These are phyloP conservation scores for Trichechus manatus DNA, from an alignment of 2,113 vertebrate species.

Conservation along the genomic window DNA sequence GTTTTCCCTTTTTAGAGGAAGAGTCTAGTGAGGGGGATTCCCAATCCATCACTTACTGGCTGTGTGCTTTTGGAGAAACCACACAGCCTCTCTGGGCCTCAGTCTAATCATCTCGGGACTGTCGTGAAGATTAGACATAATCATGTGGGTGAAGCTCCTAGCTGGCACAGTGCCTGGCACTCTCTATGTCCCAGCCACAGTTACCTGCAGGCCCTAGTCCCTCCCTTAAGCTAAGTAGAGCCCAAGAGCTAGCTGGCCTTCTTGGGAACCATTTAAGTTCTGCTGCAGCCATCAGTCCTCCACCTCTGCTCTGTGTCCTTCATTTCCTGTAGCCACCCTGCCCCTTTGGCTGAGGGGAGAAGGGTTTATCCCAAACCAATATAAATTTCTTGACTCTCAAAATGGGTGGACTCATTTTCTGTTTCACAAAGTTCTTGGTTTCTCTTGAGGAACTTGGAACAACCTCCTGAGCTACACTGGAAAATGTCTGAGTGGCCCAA, in stretches of 20 bases:
- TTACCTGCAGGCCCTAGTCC: background rate
- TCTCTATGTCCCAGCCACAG: background rate
- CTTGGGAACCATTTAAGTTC: background rate
- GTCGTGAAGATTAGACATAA: background rate
- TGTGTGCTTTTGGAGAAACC: background rate
- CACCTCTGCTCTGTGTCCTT: background rate
- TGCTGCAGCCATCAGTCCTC: background rate
- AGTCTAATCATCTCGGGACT: background rate
- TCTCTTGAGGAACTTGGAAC: background rate
- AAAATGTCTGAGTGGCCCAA: background rate
- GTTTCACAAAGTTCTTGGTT: background rate
- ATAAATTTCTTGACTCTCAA: background rate
- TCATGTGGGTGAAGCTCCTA: background rate
- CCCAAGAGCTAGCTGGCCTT: background rate
- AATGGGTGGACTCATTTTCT: background rate
- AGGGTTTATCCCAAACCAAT: background rate
- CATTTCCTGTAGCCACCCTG: background rate
- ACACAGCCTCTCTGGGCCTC: background rate
- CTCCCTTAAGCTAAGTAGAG: background rate
- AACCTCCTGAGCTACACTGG: background rate
- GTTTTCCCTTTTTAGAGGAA: background rate
- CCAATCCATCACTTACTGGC: background rate
- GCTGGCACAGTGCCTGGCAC: background rate
- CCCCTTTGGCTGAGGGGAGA: background rate
- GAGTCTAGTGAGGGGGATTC: background rate